Conservation (phyloP, 2,797 vertebrate genomes). For the Diplodus puntazzo region DNA sequence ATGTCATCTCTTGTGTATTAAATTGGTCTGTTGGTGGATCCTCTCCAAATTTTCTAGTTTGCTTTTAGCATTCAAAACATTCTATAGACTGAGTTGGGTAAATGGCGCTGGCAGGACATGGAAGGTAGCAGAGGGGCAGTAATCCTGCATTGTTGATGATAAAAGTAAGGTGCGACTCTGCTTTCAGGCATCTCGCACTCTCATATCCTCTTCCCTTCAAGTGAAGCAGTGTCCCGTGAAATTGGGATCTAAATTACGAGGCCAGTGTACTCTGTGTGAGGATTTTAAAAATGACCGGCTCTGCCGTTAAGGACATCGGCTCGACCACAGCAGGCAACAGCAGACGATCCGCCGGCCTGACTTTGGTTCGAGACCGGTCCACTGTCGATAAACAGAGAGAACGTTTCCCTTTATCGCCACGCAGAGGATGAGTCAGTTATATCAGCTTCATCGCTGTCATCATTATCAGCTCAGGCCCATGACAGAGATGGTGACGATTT, state of each 20-base stretch:
- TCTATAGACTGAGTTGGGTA: conserved; percentile 3
- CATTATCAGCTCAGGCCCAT: conserved; percentile 56
- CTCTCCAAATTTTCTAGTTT: background rate
- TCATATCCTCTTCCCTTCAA: conserved; percentile 85
- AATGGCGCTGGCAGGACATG: conserved; percentile 23
- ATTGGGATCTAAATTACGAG: conserved; percentile 92
- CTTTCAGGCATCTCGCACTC: conserved; percentile 78
- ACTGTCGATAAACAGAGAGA: conserved; percentile 30
- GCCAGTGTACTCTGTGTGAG: conserved; percentile 74
- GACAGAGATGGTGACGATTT: conserved; percentile 68
- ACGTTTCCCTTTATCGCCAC: conserved; percentile 51
- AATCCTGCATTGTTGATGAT: conserved; percentile 72
- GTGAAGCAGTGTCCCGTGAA: conserved; percentile 94
- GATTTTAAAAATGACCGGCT: conserved; percentile 72
- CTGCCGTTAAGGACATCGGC: conserved; percentile 56
- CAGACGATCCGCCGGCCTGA: conserved; percentile 28
- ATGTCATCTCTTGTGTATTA: background rate
- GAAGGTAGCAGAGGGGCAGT: conserved; percentile 39
- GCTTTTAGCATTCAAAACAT: background rate
- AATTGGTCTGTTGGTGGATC: background rate
- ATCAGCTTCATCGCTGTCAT: conserved; percentile 64
- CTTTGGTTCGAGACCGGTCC: conserved; percentile 42
- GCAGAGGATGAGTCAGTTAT: conserved; percentile 38
- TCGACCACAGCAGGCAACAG: conserved; percentile 63
- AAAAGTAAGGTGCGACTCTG: conserved; percentile 82